These are phyloP conservation scores for Oophaga sylvatica DNA, from an alignment of 2,797 vertebrate species.

Conservation along the genomic window DNA sequence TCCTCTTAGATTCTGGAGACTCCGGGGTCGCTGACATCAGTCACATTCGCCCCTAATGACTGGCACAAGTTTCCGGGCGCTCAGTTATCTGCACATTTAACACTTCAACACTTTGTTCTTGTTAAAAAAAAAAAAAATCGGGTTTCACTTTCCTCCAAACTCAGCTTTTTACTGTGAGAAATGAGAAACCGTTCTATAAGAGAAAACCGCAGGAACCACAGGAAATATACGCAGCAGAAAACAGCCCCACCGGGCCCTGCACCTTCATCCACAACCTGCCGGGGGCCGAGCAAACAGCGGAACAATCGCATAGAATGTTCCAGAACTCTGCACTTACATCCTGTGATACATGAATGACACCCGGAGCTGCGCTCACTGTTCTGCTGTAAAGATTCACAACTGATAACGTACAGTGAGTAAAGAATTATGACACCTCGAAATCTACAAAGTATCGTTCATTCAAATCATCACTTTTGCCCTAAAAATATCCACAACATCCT, in stretches of 20 bases:
- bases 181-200: not conserved
- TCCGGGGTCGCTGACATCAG: too few species aligned
- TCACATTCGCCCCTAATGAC: too few species aligned
- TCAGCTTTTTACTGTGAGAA: not conserved
- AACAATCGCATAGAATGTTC: not conserved
- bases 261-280: not conserved
- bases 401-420: too few species aligned
- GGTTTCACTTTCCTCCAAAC: not conserved
- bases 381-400: too few species aligned
- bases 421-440: too few species aligned
- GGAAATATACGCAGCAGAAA: not conserved
- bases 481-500: too few species aligned
- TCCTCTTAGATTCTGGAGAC: too few species aligned
- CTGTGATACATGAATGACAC: not conserved
- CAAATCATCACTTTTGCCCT: too few species aligned
- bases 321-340: not conserved
- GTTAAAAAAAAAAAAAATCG: not conserved
- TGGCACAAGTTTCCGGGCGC: too few species aligned
- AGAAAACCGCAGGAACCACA: not conserved
- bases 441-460: too few species aligned
- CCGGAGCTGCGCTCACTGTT: not conserved
- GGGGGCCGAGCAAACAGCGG: not conserved
- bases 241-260: not conserved
- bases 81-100: too few species aligned
- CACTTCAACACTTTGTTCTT: not conserved